Evolutionary conservation across 2,888 invertebrate genomes (phyloP), one percentile per base, ranked within the genome.

Genomic region (Abscondita cerata): DNA sequence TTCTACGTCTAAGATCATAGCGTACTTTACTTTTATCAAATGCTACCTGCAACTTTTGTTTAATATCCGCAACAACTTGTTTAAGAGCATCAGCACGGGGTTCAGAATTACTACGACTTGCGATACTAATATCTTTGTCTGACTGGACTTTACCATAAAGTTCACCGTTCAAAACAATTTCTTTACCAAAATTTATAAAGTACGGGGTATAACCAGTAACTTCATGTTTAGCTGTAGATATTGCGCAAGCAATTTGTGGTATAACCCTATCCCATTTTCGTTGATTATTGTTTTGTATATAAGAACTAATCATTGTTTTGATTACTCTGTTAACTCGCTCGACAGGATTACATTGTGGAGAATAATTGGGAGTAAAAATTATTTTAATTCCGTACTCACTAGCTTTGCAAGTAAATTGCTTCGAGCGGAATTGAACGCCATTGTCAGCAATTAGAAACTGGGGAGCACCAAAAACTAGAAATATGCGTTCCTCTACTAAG

Each of bases 341-440:
- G 0, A 70, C 71, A 0, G 73, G 72, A 56, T 77, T 76, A 1
- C 65, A 71, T 41, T 76, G 74, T 0, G 72, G 70, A 3, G 69
- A 57, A 50, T 76, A 75, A 1, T 68, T 64, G 0, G 73, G 69
- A 0, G 5, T 52, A 31, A 9, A 52, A 2, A 8, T 8, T 9
- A 20, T 19, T 25, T 40, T 36, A 3, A 25, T 6, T 25, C 25
- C 25, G 25, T 25, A 25, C 6, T 25, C 6, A 25, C 25, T 25
- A 2, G 6, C 2, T 2, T 6, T 2, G 11, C 11, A 6, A 2
- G 3, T 36, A 36, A 36, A 36, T 12, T 11, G 36, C 13, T 3
- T 3, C 2, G 2, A 6, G 3, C 11, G 11, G 13, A 6, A 36
- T 36, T 36, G 36, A 6, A 12, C 13, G 5, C 36, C 36, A 9